Percentiles rank a stretch among this genome's conserved stretches.
phyloP scores from a whole-genome alignment of 2,797 vertebrate genomes.

The Pempheris klunzingeri region DNA sequence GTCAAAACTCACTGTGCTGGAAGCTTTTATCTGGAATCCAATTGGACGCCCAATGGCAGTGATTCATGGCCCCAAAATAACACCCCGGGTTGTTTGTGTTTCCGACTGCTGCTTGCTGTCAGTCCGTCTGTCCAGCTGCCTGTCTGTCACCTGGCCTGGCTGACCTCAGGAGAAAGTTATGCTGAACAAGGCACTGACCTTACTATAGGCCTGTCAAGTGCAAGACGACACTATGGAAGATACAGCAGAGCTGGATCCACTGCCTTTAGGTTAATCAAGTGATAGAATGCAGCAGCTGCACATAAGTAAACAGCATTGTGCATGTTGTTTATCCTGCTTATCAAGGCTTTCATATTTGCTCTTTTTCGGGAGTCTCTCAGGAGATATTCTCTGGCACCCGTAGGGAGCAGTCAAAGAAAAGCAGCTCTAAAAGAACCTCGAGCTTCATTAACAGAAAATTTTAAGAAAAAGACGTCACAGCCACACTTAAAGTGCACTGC shows the following conservation, averaged over 20 bases:
- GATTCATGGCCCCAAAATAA: slow-evolving; percentile 83
- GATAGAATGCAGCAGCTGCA: neutral
- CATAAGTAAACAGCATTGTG: neutral
- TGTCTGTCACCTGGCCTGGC: slow-evolving; percentile 65
- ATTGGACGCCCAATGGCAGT: slow-evolving; percentile 65
- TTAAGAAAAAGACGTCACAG: neutral
- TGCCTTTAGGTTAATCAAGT: neutral
- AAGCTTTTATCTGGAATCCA: slow-evolving; percentile 78
- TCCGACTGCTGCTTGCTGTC: slow-evolving; percentile 68
- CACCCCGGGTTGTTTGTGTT: slow-evolving; percentile 72
- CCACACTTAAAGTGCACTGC: neutral
- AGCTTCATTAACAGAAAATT: neutral
- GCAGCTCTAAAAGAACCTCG: neutral
- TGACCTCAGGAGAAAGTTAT: slow-evolving; percentile 72
- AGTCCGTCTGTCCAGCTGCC: slow-evolving; percentile 50
- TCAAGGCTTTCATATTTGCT: slow-evolving; percentile 9
- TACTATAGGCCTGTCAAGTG: slow-evolving; percentile 38
- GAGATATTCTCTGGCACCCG: slow-evolving; percentile 2
- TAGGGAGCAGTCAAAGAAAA: slow-evolving; percentile 1
- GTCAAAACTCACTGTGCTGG: slow-evolving; percentile 63
- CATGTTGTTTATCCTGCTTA: neutral
- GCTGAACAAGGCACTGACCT: slow-evolving; percentile 57
- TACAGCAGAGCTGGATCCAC: neutral
- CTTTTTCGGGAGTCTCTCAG: neutral
- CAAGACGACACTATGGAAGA: slow-evolving; percentile 43